Base-by-base conservation (phyloP, 2,888 invertebrate genomes). In the Drosophila anomalata region DNA sequence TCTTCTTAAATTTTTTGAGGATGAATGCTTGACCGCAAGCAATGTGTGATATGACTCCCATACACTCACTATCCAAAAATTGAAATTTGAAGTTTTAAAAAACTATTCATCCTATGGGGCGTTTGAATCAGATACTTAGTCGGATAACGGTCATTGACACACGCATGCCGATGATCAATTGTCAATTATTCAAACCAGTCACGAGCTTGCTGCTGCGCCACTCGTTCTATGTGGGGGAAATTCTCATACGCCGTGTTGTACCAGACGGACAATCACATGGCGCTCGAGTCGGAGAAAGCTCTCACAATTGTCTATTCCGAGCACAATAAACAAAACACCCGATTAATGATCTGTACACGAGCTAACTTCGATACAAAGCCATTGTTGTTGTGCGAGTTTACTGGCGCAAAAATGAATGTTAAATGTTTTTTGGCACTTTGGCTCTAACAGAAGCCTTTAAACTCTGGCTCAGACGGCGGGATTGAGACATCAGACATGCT, bases 121-220 rank as follows among this genome's bases (percentile, higher is more conserved):
- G n/a, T 36, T 36, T 36, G n/a, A 36, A 36, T 29, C 29, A 9
- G 9, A 29, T 26, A 29, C 8, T 9, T 29, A 29, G 29, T 36
- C 36, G 2, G 14, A 36, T n/a, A 42, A 67, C 71, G 80, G 80
- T 82, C 81, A 75, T 81, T 82, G 81, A 84, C 87, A 72, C 65
- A 70, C 68, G 65, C 46, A 60, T 51, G 51, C 44, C 48, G 17
- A n/a, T 12, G 41, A 56, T 31, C 54, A 58, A 42, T 53, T 60
- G 63, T 47, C 52, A 58, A 73, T 83, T 70, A 48, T 57, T 60
- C 52, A 81, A 60, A 57, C 79, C 65, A 59, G 82, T 78, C 85
- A 85, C 79, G 85, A 79, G 77, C 75, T 79, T 41, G 2, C n/a
- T 29, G 65, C 65, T 63, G 26, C 53, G 65, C 44, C 41, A 57